Evolutionary conservation across 2,888 invertebrate species (phyloP), one percentile per base, ranked within the genome.

Genomic region (Agrochola litura): DNA sequence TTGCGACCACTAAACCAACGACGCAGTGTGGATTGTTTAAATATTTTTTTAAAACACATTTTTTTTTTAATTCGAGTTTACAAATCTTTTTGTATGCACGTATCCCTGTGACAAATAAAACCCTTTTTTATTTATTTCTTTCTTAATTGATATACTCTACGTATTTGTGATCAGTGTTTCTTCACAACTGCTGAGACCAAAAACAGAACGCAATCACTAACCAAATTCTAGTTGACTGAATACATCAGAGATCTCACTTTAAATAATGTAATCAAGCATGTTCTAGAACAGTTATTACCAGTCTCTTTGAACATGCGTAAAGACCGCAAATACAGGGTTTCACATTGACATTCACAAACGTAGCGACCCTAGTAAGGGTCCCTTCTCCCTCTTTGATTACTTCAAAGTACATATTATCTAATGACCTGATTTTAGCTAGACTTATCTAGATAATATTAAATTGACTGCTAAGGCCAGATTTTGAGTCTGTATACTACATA

Each of bases 311-410:
- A 67, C 61, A 66, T 54, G 46, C 69, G 14, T 79, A 37, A 66
- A 30, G 43, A 82, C 83, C 81, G 54, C 84, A 82, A 60, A 73
- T 79, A 73, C 46, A 67, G 30, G 52, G 43, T 54, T 49, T 67
- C 16, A 60, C 69, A 73, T 82, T 79, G 70, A 70, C n/a, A 82
- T 82, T 74, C 73, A 83, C 67, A 83, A 79, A 70, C 79, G 37
- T 65, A 69, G 63, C 64, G 60, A 69, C 60, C 83, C 61, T 49
- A 52, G 66, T 54, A 56, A 61, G 25, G 78, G 52, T 25, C 63
- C 60, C 19, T 68, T 37, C 43, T 52, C 49, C 46, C 60, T 69
- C 19, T 58, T 64, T 68, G 60, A 84, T 84, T 81, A 65, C 60
- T 76, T 70, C 54, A 70, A 67, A 81, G 70, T 52, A 16, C 41